Percentiles rank a stretch among this genome's conserved stretches.
Conservation (phyloP, 2,113 vertebrate species). For the Salvelinus fontinalis region DNA sequence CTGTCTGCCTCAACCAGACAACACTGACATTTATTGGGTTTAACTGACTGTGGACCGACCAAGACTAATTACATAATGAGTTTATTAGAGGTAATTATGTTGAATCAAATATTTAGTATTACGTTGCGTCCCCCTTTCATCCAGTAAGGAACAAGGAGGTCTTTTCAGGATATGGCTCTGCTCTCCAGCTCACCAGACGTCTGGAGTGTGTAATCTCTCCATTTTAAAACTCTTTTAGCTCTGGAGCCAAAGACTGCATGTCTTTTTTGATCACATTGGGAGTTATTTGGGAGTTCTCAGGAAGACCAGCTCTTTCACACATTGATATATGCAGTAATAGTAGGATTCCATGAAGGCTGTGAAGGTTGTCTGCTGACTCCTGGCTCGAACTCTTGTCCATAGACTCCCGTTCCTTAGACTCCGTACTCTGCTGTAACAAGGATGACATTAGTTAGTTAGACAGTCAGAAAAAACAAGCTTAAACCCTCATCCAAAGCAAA, state of each 20-base stretch:
- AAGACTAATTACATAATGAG: constrained; percentile 58
- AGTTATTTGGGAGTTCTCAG: not conserved
- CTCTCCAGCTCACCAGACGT: constrained; percentile 17
- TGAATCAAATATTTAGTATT: constrained; percentile 53
- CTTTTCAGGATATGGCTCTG: constrained; percentile 41
- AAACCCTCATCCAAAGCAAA: not conserved
- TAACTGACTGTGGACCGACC: constrained; percentile 35
- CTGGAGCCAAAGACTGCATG: constrained; percentile 24
- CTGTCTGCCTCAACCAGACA: constrained; percentile 33
- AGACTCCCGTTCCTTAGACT: not conserved
- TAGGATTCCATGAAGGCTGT: not conserved
- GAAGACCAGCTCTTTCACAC: not conserved
- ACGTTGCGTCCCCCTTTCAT: constrained; percentile 48
- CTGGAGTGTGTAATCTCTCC: constrained; percentile 14
- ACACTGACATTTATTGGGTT: constrained; percentile 57
- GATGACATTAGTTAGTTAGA: not conserved
- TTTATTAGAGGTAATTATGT: constrained; percentile 64
- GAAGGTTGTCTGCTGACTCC: not conserved
- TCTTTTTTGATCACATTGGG: not conserved
- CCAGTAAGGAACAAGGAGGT: constrained; percentile 52
- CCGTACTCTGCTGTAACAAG: not conserved
- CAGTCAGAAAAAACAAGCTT: constrained; percentile 4
- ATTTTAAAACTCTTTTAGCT: constrained; percentile 6
- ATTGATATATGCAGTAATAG: not conserved
- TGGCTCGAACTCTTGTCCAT: not conserved